These are phyloP conservation scores for Benitochromis conjunctus DNA, from an alignment of 2,113 vertebrate genomes.

Conservation along the genomic window DNA sequence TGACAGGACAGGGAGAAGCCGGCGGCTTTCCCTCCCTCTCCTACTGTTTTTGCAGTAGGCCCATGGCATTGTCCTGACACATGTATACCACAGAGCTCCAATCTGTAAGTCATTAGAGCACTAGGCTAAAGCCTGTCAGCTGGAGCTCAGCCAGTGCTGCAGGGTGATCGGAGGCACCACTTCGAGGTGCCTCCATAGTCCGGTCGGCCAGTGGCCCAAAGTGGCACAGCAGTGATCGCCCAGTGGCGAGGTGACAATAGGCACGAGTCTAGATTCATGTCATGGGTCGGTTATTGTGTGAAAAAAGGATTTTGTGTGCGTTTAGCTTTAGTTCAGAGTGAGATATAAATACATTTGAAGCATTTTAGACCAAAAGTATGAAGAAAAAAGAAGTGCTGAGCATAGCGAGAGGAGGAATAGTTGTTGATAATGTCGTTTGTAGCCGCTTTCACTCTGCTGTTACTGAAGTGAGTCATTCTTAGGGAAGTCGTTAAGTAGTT, in stretches of 20 bases:
- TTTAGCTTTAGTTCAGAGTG: not conserved
- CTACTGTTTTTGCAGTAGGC: constrained; percentile 59
- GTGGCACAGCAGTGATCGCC: constrained; percentile 65
- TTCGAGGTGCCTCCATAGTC: constrained; percentile 33
- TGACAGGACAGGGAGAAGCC: constrained; percentile 76
- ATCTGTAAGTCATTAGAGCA: constrained; percentile 90
- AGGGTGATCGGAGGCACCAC: constrained; percentile 72
- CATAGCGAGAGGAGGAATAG: not conserved
- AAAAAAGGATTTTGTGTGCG: not conserved
- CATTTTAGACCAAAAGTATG: not conserved
- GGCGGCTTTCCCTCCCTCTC: constrained; percentile 48
- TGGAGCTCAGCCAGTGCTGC: constrained; percentile 85
- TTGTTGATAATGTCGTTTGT: not conserved
- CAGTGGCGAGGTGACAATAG: constrained; percentile 72
- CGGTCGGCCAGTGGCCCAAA: constrained; percentile 50
- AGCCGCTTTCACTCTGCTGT: not conserved
- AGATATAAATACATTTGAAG: not conserved
- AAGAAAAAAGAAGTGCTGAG: not conserved
- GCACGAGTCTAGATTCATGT: constrained; percentile 39
- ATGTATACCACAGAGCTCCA: constrained; percentile 75
- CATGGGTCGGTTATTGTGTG: not conserved
- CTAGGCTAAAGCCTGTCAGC: constrained; percentile 72
- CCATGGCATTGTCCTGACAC: constrained; percentile 79
- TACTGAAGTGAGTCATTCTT: not conserved
- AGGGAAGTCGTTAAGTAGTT: not conserved